Evolutionary conservation across 2,797 vertebrate genomes (phyloP), one percentile per base, ranked within the genome.

Genomic region (Clarias platycephalus): DNA sequence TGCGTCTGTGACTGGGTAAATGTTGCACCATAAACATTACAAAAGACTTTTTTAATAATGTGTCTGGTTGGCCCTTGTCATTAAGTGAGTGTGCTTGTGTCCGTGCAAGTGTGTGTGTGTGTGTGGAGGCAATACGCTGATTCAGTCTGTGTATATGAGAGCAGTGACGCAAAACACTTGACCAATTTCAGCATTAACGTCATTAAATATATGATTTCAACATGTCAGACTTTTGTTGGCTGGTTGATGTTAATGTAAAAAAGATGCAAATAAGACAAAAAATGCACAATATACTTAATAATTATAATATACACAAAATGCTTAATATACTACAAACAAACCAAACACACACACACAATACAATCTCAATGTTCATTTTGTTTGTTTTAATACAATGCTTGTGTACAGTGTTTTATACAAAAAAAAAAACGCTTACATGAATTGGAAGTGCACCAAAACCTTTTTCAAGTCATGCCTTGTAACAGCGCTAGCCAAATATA

Each of bases 1-100:
- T 53, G 40, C 55, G 18, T 71, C 8, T 68, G n/a, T 40, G 16
- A 74, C 60, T 16, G 28, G 64, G 44, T n/a, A n/a, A 5, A 28
- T 53, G 55, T 82, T 82, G 22, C 5, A 55, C 12, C 60, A 26
- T 78, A 58, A 85, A 77, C 80, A 77, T 57, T 76, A 58, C 67
- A 44, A 28, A 2, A 31, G 26, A 22, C 18, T n/a, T 37, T 63
- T 72, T 28, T 68, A 28, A 15, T 72, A 13, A n/a, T 70, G 71
- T 49, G 22, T 75, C 44, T 75, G 84, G 15, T 22, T 58, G 44
- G 63, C 15, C 28, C 24, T 20, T 60, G 84, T 66, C 20, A 75
- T 49, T 75, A 66, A 3, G 13, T 31, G 75, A 44, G 37, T 37
- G 3, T 49, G 53, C 13, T 16, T 44, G 22, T 26, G 71, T 84